Evolutionary conservation across 2,888 invertebrate species (phyloP), one percentile per base, ranked within the genome.

Genomic region (Ecdyonurus torrentis): DNA sequence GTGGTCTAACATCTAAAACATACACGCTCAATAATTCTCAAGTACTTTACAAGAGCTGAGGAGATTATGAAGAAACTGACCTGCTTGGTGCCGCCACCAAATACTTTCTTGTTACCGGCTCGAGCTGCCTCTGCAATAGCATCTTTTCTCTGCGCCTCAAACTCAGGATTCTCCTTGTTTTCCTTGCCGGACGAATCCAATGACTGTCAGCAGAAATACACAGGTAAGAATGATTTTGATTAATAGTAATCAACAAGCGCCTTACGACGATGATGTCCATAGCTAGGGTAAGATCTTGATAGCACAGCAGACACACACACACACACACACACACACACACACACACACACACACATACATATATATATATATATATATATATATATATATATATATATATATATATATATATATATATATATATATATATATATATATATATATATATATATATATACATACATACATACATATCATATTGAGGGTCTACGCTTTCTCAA

Each of bases 81-180:
- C 62, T 62, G 62, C 61, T 68, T 70, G 2, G 70, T 69, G 52
- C 77, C 77, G 23, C 79, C 79, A 64, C 80, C 80, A 63, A 68
- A 68, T 20, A 70, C 68, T 66, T 71, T 71, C 58, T 69, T 69
- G 19, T 68, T 68, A 25, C 71, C 72, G 58, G 71, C 73, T 69
- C 87, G 85, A 59, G 88, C 83, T 50, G 91, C 92, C 72, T 91
- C 91, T 18, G 91, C 91, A 69, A 95, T 93, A 0, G 91, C 91
- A 66, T 90, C 92, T 72, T 87, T 87, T 64, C 94, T 80, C 73
- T 91, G 91, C n/a, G 86, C 83, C 71, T 92, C 91, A 77, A 95
- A 95, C 72, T 91, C 92, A 1, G 83, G 83, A 74, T 89, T 86
- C 67, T 88, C 88, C 70, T 83, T 83, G 15, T 72, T 73, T 66